Percentiles rank a stretch among this genome's conserved stretches.
These are phyloP conservation scores for Pantherophis guttatus DNA, from an alignment of 2,113 vertebrate genomes.

Conservation along the genomic window DNA sequence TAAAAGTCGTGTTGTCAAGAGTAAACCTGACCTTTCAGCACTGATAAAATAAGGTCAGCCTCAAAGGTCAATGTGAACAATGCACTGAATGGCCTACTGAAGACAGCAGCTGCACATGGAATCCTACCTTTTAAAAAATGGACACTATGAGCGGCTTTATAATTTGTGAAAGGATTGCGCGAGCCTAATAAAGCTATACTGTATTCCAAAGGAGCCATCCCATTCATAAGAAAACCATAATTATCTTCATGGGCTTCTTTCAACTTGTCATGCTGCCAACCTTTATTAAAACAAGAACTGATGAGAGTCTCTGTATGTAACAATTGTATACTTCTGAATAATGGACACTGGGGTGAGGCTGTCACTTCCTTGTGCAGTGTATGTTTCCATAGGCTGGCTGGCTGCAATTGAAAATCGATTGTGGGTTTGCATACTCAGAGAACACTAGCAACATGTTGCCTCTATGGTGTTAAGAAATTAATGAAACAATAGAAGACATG, in stretches of 20 bases:
- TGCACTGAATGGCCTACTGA: slow-evolving; percentile 8
- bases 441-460: neutral
- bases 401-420: neutral
- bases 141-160: accelerated
- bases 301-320: neutral
- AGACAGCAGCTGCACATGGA: neutral
- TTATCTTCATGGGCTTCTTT: neutral
- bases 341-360: neutral
- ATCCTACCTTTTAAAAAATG: slow-evolving; percentile 30
- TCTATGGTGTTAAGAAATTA: neutral
- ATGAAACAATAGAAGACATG: neutral
- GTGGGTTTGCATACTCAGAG: neutral
- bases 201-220: neutral
- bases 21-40: slow-evolving; percentile 34
- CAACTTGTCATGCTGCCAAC: neutral
- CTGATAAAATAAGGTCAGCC: slow-evolving; percentile 13
- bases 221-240: neutral
- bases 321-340: neutral
- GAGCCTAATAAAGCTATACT: neutral
- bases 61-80: slow-evolving; percentile 23
- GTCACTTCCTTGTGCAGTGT: neutral
- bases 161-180: accelerated
- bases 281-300: neutral
- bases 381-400: neutral
- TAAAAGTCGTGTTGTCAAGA: slow-evolving; percentile 35